Conservation (phyloP, 2,888 invertebrate genomes). For the Dasysyrphus albostriatus region DNA sequence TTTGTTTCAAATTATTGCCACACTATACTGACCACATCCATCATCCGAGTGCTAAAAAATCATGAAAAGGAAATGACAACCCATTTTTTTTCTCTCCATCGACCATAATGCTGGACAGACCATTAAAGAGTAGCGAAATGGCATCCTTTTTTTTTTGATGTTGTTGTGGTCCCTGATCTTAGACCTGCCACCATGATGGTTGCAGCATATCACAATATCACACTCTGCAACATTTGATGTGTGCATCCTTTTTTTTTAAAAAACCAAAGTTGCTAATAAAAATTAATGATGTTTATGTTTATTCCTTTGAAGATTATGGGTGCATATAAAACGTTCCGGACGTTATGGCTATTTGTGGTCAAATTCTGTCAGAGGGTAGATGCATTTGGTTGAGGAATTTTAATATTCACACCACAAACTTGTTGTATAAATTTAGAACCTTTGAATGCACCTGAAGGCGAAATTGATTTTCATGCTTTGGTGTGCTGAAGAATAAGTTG, state of each 20-base stretch:
- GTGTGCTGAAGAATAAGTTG: background rate
- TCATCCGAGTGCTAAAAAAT: constrained; percentile 14
- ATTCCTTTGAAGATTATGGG: constrained; percentile 22
- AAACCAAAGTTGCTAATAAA: constrained; percentile 66
- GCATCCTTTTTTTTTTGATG: constrained; percentile 53
- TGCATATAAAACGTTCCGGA: constrained; percentile 40
- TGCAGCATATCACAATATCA: constrained; percentile 32
- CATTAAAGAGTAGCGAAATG: constrained; percentile 71
- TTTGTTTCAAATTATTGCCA: constrained; percentile 67
- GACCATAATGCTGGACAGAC: constrained; percentile 1
- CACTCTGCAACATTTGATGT: constrained; percentile 20
- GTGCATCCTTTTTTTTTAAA: constrained; percentile 59
- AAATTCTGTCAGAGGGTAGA: constrained; percentile 45
- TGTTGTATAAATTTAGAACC: background rate
- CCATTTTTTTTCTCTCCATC: background rate
- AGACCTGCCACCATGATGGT: constrained; percentile 52
- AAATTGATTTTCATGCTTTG: constrained; percentile 35
- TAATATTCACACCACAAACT: constrained; percentile 32
- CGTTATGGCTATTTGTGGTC: constrained; percentile 66
- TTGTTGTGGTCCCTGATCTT: constrained; percentile 24
- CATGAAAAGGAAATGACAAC: constrained; percentile 53
- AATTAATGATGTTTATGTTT: constrained; percentile 67
- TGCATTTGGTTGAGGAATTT: constrained; percentile 11
- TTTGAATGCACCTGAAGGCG: constrained; percentile 43
- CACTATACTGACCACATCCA: constrained; percentile 64